A percentile compares a stretch with the other conserved stretches of the same genome.
Evolutionary conservation across 2,888 invertebrate species (phyloP).

Genomic region (Eumerus sabulonum): DNA sequence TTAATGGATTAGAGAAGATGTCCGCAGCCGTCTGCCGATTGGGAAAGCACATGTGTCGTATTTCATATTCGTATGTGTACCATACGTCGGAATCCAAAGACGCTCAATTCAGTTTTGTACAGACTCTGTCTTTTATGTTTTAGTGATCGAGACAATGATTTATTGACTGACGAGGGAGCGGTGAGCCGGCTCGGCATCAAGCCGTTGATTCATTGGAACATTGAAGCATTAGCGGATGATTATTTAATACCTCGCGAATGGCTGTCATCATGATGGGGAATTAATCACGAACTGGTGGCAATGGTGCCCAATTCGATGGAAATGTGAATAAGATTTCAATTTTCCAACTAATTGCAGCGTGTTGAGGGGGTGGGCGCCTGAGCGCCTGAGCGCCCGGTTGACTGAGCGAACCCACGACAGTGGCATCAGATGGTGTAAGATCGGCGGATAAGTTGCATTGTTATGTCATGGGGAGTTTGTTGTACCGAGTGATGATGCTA

Average conservation of each 20-base stretch:
- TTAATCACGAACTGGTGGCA: constrained; percentile 28
- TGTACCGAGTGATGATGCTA: constrained; percentile 26
- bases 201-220: constrained; percentile 3
- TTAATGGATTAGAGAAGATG: constrained; percentile 57
- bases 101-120: neutral
- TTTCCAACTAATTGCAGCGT: constrained; percentile 23
- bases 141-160: constrained; percentile 48
- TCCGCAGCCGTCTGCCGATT: constrained; percentile 41
- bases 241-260: constrained; percentile 33
- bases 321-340: constrained; percentile 26
- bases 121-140: constrained; percentile 14
- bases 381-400: constrained; percentile 10
- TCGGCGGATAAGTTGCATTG: constrained; percentile 46
- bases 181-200: neutral
- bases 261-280: constrained; percentile 30
- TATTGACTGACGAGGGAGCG: constrained; percentile 62
- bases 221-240: neutral
- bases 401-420: neutral
- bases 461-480: constrained; percentile 26
- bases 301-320: constrained; percentile 20
- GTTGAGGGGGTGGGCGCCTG: constrained; percentile 20
- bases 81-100: constrained; percentile 26
- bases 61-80: constrained; percentile 7
- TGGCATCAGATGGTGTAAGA: constrained; percentile 39
- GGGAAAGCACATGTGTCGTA: constrained; percentile 39